Conservation (phyloP, 2,113 vertebrate species). For the Lutjanus erythropterus region DNA sequence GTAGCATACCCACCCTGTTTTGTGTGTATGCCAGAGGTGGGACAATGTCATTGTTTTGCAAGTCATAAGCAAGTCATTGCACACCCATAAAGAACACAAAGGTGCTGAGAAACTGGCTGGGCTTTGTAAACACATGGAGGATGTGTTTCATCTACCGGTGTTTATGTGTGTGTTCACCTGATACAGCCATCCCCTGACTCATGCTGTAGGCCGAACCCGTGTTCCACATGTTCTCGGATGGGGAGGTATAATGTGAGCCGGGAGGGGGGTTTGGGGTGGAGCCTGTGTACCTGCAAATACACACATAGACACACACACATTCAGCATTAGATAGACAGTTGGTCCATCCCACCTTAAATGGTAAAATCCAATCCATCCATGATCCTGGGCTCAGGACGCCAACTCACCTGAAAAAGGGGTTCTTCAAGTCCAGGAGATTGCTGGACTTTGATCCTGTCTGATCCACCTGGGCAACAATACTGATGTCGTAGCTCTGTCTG, state of each 20-base stretch:
- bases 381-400: neutral
- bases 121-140: neutral
- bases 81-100: too few species aligned
- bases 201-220: slow-evolving; percentile 90
- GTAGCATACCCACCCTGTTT: too few species aligned
- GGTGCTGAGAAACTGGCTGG: too few species aligned
- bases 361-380: neutral
- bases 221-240: slow-evolving; percentile 97
- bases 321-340: neutral
- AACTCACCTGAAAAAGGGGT: slow-evolving; percentile 94
- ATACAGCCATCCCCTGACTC: slow-evolving; percentile 91
- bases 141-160: slow-evolving; percentile 28
- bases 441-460: slow-evolving; percentile 97
- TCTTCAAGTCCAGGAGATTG: slow-evolving; percentile 96
- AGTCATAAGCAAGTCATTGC: too few species aligned
- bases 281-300: slow-evolving; percentile 90
- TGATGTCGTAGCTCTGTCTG: slow-evolving; percentile 98
- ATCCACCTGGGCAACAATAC: slow-evolving; percentile 96
- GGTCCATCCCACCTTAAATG: fast-evolving
- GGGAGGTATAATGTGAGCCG: slow-evolving; percentile 94
- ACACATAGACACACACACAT: slow-evolving; percentile 37
- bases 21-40: too few species aligned
- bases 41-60: too few species aligned
- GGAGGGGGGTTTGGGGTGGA: slow-evolving; percentile 91
- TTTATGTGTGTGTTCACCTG: slow-evolving; percentile 84